Conservation (phyloP, 2,888 invertebrate genomes). For the Conus canariensis region DNA sequence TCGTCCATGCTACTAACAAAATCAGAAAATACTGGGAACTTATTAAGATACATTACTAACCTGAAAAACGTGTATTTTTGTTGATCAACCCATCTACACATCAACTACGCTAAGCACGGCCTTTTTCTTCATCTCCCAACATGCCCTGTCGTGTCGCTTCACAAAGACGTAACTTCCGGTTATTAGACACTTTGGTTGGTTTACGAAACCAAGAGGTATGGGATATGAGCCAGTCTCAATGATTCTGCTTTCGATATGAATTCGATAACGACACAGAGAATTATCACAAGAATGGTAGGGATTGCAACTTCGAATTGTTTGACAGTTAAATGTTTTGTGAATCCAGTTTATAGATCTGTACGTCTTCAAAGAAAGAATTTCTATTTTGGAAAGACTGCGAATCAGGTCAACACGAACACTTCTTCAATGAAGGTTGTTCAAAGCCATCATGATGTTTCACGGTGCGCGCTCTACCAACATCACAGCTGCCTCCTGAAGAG, state of each 20-base stretch:
- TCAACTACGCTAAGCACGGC: not conserved
- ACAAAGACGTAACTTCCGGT: conserved; percentile 1
- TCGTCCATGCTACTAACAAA: not conserved
- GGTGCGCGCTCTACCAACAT: not conserved
- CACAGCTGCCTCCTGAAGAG: not conserved
- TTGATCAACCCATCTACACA: not conserved
- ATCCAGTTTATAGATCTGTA: not conserved
- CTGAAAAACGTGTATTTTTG: not conserved
- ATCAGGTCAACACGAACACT: not conserved
- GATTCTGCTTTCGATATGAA: conserved; percentile 1
- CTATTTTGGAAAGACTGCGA: not conserved
- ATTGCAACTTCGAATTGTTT: not conserved
- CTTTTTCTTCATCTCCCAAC: not conserved
- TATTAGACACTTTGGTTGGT: not conserved
- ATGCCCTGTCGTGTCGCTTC: not conserved
- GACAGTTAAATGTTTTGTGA: not conserved
- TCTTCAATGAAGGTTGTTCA: not conserved
- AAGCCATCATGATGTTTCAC: not conserved
- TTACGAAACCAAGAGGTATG: too few relatives aligned
- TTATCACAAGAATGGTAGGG: not conserved
- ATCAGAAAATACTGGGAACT: not conserved
- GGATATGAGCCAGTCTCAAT: not conserved
- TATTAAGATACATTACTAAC: not conserved
- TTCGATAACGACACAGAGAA: not conserved
- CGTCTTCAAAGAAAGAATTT: not conserved